Percentiles rank a stretch among this genome's conserved stretches.
phyloP scores from a whole-genome alignment of 2,797 vertebrate species.

The Chloroceryle amazona region DNA sequence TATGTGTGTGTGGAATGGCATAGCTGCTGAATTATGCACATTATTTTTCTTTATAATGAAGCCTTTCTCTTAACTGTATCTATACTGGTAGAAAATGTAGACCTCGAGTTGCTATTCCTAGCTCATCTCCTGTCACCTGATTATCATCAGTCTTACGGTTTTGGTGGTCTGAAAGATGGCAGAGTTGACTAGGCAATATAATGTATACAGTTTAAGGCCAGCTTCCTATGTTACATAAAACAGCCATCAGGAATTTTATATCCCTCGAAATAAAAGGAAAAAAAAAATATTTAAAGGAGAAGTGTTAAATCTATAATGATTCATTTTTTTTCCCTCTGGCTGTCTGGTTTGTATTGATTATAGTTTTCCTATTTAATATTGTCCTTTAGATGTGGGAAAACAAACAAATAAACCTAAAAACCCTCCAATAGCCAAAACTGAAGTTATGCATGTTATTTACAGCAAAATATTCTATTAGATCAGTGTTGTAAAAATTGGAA shows the following conservation, averaged over 20 bases:
- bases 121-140: not conserved
- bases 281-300: not conserved
- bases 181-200: not conserved
- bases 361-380: slow-evolving; percentile 28
- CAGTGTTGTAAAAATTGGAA: not conserved
- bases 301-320: not conserved
- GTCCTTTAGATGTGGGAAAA: slow-evolving; percentile 38
- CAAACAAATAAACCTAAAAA: not conserved
- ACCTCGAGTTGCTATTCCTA: not conserved
- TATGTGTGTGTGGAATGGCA: slow-evolving; percentile 49
- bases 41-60: slow-evolving; percentile 39
- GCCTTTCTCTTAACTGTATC: slow-evolving; percentile 33
- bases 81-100: not conserved
- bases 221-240: not conserved
- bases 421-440: not conserved
- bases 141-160: not conserved
- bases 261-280: not conserved
- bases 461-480: not conserved
- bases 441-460: slow-evolving; percentile 25
- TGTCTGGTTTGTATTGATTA: slow-evolving; percentile 15
- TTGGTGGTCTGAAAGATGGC: not conserved
- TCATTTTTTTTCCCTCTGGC: not conserved
- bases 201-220: not conserved
- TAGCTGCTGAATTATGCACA: slow-evolving; percentile 69
- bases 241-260: not conserved